These are phyloP conservation scores for Toxonevra muliebris DNA, from an alignment of 2,888 invertebrate species.

Conservation along the genomic window DNA sequence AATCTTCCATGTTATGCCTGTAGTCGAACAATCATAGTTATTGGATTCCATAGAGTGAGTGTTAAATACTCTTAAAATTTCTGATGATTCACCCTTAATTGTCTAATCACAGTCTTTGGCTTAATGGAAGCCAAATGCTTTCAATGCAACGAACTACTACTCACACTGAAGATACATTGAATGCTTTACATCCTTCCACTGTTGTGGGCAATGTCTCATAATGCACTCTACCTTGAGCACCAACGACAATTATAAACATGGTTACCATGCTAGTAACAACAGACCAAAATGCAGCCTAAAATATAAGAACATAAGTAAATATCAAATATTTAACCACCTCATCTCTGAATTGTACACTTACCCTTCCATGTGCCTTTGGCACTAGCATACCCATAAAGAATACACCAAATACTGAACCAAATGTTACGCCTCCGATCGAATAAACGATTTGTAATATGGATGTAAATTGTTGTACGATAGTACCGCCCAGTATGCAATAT, in stretches of 20 bases:
- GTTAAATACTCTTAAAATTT: too few species aligned
- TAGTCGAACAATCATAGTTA: too few species aligned
- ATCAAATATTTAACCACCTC: neutral
- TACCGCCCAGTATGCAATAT: constrained; percentile 70
- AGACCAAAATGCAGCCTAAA: constrained; percentile 53
- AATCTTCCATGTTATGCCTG: too few species aligned
- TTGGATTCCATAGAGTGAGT: too few species aligned
- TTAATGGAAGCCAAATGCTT: neutral
- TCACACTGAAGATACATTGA: neutral
- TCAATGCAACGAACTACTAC: neutral
- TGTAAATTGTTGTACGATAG: constrained; percentile 64
- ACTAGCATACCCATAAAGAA: constrained; percentile 75
- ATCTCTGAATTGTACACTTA: constrained; percentile 34
- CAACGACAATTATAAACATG: constrained; percentile 50
- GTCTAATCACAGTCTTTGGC: neutral
- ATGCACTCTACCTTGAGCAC: constrained; percentile 52
- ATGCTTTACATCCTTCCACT: constrained; percentile 49
- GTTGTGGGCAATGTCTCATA: constrained; percentile 48
- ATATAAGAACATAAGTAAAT: neutral
- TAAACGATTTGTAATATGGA: constrained; percentile 67
- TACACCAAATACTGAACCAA: constrained; percentile 73
- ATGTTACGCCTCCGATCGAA: constrained; percentile 66
- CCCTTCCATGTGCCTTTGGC: constrained; percentile 69
- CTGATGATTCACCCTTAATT: too few species aligned
- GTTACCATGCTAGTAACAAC: constrained; percentile 49